Evolutionary conservation across 1,140 invertebrate genomes (phyloP).

Genomic region (Drosophila persimilis): DNA sequence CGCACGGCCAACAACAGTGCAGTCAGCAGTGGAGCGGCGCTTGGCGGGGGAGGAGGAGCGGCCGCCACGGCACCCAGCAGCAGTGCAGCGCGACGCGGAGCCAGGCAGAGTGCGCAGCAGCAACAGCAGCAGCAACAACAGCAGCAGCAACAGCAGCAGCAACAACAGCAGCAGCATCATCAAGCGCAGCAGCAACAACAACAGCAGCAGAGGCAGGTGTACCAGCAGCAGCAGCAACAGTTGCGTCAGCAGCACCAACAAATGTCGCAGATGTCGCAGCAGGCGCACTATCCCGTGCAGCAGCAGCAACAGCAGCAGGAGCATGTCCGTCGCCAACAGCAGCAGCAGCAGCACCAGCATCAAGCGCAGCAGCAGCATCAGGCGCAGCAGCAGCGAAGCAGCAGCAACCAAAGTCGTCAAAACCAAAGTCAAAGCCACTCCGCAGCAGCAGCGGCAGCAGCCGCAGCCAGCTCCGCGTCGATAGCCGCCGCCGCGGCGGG

Average conservation of each 20-base stretch:
- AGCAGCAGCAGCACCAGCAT: conserved; percentile 58
- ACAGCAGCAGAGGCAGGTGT: conserved; percentile 51
- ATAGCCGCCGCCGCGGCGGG: conserved; percentile 56
- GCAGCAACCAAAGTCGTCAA: conserved; percentile 78
- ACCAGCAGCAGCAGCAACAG: conserved; percentile 68
- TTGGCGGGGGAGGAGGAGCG: conserved; percentile 51
- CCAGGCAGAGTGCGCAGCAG: conserved; percentile 57
- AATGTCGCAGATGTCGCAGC: conserved; percentile 83
- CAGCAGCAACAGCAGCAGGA: conserved; percentile 73
- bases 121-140: conserved; percentile 60
- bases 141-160: conserved; percentile 45
- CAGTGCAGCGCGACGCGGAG: conserved; percentile 53
- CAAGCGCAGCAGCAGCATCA: conserved; percentile 44
- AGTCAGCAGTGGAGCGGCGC: conserved; percentile 57
- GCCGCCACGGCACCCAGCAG: conserved; percentile 56
- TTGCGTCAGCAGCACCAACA: conserved; percentile 75
- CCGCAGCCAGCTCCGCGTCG: conserved; percentile 36
- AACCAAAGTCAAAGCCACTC: conserved; percentile 77
- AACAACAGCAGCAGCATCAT: conserved; percentile 1
- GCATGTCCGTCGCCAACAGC: conserved; percentile 59
- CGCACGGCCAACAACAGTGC: conserved; percentile 56
- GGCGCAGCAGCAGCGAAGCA: conserved; percentile 65
- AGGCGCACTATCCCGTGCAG: conserved; percentile 81
- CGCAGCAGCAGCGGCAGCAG: conserved; percentile 45
- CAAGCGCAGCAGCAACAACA: conserved; percentile 61